These are phyloP conservation scores for Odontamblyopus lacepedii DNA, from an alignment of 2,797 vertebrate genomes.

Conservation along the genomic window DNA sequence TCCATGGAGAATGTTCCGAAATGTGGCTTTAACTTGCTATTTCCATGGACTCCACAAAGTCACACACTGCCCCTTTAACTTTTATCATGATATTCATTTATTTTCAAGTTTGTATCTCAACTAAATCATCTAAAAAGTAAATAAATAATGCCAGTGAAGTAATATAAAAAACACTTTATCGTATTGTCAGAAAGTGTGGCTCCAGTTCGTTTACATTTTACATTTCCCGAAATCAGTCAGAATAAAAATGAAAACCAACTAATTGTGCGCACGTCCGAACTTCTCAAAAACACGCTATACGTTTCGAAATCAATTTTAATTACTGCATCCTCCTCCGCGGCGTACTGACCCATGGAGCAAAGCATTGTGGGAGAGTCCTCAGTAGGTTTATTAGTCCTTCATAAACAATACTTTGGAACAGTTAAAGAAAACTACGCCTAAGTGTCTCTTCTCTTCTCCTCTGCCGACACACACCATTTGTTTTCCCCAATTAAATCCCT, in stretches of 20 bases:
- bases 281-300: not conserved
- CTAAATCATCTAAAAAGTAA: too few relatives aligned
- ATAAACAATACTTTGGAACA: slow-evolving; percentile 72
- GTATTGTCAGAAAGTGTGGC: too few relatives aligned
- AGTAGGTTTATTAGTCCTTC: slow-evolving; percentile 70
- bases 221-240: too few relatives aligned
- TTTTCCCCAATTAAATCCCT: slow-evolving; percentile 77
- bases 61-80: too few relatives aligned
- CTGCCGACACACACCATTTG: slow-evolving; percentile 77
- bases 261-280: not conserved
- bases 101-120: too few relatives aligned
- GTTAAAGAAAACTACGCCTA: slow-evolving; percentile 54
- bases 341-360: slow-evolving; percentile 68
- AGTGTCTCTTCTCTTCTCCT: slow-evolving; percentile 47
- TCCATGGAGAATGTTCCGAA: too few relatives aligned
- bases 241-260: not conserved
- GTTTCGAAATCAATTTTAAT: not conserved
- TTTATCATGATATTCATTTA: too few relatives aligned
- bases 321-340: not conserved
- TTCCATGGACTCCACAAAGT: too few relatives aligned
- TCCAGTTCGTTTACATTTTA: too few relatives aligned
- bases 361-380: slow-evolving; percentile 60
- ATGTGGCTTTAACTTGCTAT: too few relatives aligned
- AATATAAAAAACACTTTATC: too few relatives aligned
- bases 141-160: too few relatives aligned